Percentiles rank a stretch among this genome's conserved stretches.
Evolutionary conservation across 2,797 vertebrate species (phyloP).

Genomic region (Amniataba percoides): DNA sequence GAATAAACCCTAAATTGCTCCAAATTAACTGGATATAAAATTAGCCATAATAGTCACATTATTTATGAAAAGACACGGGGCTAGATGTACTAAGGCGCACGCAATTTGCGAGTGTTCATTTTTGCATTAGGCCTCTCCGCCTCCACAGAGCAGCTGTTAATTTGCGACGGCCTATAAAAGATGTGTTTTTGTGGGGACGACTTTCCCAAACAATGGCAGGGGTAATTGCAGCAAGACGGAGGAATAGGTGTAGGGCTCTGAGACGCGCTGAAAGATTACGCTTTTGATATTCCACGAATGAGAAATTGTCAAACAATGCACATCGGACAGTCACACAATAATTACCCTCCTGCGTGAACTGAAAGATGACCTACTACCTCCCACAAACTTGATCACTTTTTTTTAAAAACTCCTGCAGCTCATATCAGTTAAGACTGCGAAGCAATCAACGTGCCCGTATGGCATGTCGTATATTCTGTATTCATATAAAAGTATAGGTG

Average conservation of each 20-base stretch:
- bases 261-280: neutral
- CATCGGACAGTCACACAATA: slow-evolving; percentile 9
- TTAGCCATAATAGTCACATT: slow-evolving; percentile 35
- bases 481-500: neutral
- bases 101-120: slow-evolving; percentile 30
- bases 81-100: slow-evolving; percentile 13
- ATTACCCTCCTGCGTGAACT: slow-evolving; percentile 26
- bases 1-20: slow-evolving; percentile 20
- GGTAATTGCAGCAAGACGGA: slow-evolving; percentile 35
- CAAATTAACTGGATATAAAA: slow-evolving; percentile 34
- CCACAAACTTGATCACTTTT: neutral
- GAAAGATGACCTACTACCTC: neutral
- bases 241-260: slow-evolving; percentile 9
- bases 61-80: slow-evolving; percentile 26
- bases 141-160: slow-evolving; percentile 42
- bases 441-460: neutral
- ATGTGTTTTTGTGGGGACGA: slow-evolving; percentile 20
- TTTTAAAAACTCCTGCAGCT: slow-evolving; percentile 13
- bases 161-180: slow-evolving; percentile 36
- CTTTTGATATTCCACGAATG: slow-evolving; percentile 15
- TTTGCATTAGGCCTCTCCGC: slow-evolving; percentile 21
- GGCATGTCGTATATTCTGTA: neutral
- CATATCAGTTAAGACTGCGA: neutral
- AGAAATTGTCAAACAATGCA: slow-evolving; percentile 28
- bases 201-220: slow-evolving; percentile 25